Evolutionary conservation across 2,888 invertebrate genomes (phyloP).

Genomic region (Nomada fabriciana): DNA sequence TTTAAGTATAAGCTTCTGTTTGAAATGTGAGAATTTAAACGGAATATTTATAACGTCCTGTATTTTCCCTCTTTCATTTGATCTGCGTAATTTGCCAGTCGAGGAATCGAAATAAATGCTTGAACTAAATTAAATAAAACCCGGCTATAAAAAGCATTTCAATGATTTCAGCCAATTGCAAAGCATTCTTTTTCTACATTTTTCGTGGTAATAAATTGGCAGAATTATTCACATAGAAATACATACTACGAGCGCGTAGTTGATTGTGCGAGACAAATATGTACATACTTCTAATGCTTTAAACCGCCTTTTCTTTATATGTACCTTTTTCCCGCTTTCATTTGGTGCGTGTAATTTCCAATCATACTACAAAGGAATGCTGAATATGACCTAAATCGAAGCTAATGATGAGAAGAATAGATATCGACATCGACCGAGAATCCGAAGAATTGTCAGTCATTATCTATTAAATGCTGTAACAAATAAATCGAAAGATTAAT

Average conservation of each 20-base stretch:
- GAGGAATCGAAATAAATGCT: neutral
- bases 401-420: slow-evolving; percentile 2
- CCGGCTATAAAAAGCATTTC: neutral
- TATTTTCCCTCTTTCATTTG: neutral
- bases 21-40: neutral
- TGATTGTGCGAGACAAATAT: neutral
- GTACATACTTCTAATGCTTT: neutral
- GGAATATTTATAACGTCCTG: neutral
- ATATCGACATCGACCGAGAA: neutral
- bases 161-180: neutral
- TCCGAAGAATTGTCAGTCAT: too few species aligned
- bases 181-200: neutral
- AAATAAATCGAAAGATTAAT: too few species aligned
- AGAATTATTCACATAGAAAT: neutral
- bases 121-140: neutral
- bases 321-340: neutral
- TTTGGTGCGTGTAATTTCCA: slow-evolving; percentile 2
- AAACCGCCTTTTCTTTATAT: neutral
- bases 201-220: neutral
- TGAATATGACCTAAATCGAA: slow-evolving; percentile 13
- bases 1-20: too few species aligned
- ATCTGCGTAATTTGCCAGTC: neutral
- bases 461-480: too few species aligned
- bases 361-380: slow-evolving; percentile 6
- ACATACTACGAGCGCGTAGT: neutral